Conservation (phyloP, 1,140 invertebrate genomes). For the Penaeus indicus region DNA sequence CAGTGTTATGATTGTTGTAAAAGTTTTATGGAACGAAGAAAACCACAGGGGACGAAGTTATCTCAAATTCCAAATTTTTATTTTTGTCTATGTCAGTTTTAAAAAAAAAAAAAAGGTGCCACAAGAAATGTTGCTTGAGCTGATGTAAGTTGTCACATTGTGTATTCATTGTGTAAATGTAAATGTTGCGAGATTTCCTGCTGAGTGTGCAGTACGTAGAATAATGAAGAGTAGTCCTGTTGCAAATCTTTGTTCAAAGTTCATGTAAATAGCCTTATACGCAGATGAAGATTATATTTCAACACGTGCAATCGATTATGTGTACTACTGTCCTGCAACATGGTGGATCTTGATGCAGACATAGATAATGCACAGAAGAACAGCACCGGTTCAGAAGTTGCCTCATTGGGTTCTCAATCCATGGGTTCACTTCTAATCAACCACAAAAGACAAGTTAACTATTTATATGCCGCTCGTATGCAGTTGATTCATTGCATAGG, state of each 20-base stretch:
- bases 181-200: constrained; percentile 40
- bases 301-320: constrained; percentile 19
- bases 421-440: background rate
- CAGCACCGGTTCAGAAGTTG: background rate
- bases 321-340: too few species aligned
- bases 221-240: constrained; percentile 46
- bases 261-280: constrained; percentile 58
- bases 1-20: too few species aligned
- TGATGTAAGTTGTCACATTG: constrained; percentile 24
- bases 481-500: too few species aligned
- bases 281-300: constrained; percentile 54
- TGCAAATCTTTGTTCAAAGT: constrained; percentile 37
- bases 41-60: too few species aligned
- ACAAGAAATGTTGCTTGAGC: background rate
- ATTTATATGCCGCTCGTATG: background rate
- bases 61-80: background rate
- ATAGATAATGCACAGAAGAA: background rate
- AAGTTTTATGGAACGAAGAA: too few species aligned
- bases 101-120: background rate
- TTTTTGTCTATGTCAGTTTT: constrained; percentile 33
- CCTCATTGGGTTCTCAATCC: background rate
- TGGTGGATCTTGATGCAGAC: too few species aligned
- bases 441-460: background rate
- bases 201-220: constrained; percentile 35
- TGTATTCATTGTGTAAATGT: constrained; percentile 47